A percentile compares a stretch with the other conserved stretches of the same genome.
phyloP scores from a whole-genome alignment of 2,888 invertebrate genomes.

The Mycalesis mineus region DNA sequence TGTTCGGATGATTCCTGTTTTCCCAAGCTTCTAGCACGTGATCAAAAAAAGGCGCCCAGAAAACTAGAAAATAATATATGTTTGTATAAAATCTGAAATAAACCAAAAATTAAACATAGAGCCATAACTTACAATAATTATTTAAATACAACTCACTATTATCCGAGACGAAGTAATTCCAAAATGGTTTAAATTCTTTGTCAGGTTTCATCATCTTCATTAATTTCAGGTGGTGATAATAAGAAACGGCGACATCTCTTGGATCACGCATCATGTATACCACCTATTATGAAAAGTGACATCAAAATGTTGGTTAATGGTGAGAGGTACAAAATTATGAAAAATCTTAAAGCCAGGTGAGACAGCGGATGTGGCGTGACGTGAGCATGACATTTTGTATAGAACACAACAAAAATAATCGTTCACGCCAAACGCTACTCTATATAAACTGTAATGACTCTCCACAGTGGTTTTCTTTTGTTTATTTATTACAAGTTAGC shows the following conservation, averaged over 20 bases:
- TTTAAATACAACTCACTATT: not conserved
- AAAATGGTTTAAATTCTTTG: conserved; percentile 70
- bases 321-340: no score
- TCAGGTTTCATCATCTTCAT: conserved; percentile 73
- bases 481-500: no score
- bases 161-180: conserved; percentile 1
- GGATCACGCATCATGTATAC: conserved; percentile 89
- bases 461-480: no score
- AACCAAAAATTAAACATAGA: no score
- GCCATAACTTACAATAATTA: no score
- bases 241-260: conserved; percentile 87
- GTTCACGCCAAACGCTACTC: no score
- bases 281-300: conserved; percentile 18
- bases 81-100: no score
- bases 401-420: no score
- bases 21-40: conserved; percentile 84
- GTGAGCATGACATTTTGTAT: no score
- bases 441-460: no score
- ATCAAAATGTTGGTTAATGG: not conserved
- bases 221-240: conserved; percentile 58
- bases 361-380: no score
- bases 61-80: conserved; percentile 53
- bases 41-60: conserved; percentile 81
- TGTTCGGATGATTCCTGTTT: conserved; percentile 79
- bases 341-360: no score